Percentiles rank a stretch among this genome's conserved stretches.
Conservation (phyloP, 2,113 vertebrate genomes). For the Alligator mississippiensis region DNA sequence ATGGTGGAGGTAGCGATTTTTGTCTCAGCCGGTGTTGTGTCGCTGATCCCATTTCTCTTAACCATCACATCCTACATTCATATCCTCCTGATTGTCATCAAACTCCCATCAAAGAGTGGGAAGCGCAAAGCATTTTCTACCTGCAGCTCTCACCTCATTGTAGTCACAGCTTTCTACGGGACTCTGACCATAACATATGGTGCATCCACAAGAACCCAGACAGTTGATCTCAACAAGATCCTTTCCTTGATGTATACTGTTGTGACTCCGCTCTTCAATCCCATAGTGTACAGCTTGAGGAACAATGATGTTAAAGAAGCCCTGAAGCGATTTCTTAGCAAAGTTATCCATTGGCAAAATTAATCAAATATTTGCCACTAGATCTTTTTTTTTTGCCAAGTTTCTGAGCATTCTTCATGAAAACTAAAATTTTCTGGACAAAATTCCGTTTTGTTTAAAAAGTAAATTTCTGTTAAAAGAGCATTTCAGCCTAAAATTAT, state of each 20-base stretch:
- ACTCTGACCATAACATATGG: neutral
- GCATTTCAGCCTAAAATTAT: too few relatives aligned
- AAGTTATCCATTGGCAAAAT: neutral
- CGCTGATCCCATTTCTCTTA: neutral
- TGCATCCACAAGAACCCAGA: neutral
- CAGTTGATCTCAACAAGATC: slow-evolving; percentile 21
- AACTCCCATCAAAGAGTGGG: neutral
- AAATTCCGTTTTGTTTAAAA: too few relatives aligned
- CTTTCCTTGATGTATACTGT: slow-evolving; percentile 50
- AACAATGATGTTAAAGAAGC: slow-evolving; percentile 14
- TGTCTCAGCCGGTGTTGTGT: neutral
- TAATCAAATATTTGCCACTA: too few relatives aligned
- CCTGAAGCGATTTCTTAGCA: neutral
- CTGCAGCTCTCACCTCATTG: neutral
- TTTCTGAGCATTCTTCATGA: too few relatives aligned
- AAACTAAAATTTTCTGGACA: too few relatives aligned
- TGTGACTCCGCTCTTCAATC: slow-evolving; percentile 42
- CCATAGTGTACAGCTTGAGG: neutral
- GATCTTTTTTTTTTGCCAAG: too few relatives aligned
- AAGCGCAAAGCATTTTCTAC: slow-evolving; percentile 12
- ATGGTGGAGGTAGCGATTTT: neutral
- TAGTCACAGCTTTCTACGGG: slow-evolving; percentile 6
- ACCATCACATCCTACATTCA: neutral
- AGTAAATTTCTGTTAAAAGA: too few relatives aligned
- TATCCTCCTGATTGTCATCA: neutral